Evolutionary conservation across 2,888 invertebrate species (phyloP), one percentile per base, ranked within the genome.

Genomic region (Conchocele bisecta): DNA sequence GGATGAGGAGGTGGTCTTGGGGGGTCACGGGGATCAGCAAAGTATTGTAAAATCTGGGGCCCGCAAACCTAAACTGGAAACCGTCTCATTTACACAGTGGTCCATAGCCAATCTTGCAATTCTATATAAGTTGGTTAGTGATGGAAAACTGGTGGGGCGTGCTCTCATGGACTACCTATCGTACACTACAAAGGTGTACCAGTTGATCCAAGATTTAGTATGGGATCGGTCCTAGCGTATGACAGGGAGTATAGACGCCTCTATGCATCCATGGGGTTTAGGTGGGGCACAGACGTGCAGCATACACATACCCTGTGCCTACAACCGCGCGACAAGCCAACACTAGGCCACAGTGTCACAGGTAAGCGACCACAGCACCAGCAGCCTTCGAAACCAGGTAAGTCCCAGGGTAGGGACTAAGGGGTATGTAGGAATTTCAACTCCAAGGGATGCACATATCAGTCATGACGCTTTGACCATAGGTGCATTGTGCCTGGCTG

Each of bases 241-340:
- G 42, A 42, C n/a, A 6, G 42, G 42, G 42, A 42, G 22, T 42
- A 42, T 22, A 6, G 42, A n/a, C 11, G n/a, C 11, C 37, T 35
- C 37, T n/a, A 35, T 13, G 37, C 37, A 35, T 26, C 46, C 6
- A 46, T 46, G 46, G 5, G 28, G 46, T 46, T 46, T 20, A 46
- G 46, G 46, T 46, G 46, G 46, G 46, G 46, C 3, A 46, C 46
- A 46, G 46, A 46, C 15, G 46, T 46, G 9, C 46, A 46, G 22
- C 46, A 46, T 17, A 26, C 28, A 17, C 28, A 24, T 7, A 46
- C 24, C 15, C 13, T 46, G 4, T 28, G 28, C 17, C 28, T 46
- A 17, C 46, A 46, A 46, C 20, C 46, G 11, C 9, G 46, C 9
- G 46, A 46, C 5, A 46, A 17, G 46, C 46, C 46, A 20, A 28